Evolutionary conservation across 2,113 vertebrate genomes (phyloP).

Genomic region (Falco punctatus): DNA sequence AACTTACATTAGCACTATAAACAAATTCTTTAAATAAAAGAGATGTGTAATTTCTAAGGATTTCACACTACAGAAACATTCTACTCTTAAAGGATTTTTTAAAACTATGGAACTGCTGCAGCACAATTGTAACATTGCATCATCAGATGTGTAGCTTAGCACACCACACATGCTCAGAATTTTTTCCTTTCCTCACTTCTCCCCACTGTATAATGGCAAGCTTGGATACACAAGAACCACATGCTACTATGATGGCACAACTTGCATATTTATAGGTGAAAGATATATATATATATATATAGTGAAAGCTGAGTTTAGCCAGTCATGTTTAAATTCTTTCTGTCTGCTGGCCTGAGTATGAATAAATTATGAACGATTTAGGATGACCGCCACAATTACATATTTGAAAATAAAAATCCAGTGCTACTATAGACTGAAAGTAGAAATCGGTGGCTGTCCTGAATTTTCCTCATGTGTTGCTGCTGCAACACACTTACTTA

Average conservation of each 20-base stretch:
- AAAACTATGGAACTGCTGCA: background rate
- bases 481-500: rapidly evolving
- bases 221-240: background rate
- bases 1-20: background rate
- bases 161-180: background rate
- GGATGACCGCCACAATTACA: background rate
- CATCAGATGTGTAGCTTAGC: background rate
- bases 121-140: background rate
- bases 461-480: too few species aligned
- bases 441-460: rapidly evolving
- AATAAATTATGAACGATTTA: background rate
- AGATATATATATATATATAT: background rate
- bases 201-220: background rate
- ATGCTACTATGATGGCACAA: background rate
- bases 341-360: background rate
- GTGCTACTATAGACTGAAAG: background rate
- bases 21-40: background rate
- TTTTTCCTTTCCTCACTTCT: background rate
- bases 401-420: background rate
- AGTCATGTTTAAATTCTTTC: background rate
- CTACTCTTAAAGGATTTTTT: background rate
- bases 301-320: background rate
- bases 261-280: background rate
- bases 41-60: background rate
- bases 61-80: background rate